Percentiles rank a stretch among this genome's conserved stretches.
These are phyloP conservation scores for Vollenhovia emeryi DNA, from an alignment of 1,140 invertebrate species.

Conservation along the genomic window DNA sequence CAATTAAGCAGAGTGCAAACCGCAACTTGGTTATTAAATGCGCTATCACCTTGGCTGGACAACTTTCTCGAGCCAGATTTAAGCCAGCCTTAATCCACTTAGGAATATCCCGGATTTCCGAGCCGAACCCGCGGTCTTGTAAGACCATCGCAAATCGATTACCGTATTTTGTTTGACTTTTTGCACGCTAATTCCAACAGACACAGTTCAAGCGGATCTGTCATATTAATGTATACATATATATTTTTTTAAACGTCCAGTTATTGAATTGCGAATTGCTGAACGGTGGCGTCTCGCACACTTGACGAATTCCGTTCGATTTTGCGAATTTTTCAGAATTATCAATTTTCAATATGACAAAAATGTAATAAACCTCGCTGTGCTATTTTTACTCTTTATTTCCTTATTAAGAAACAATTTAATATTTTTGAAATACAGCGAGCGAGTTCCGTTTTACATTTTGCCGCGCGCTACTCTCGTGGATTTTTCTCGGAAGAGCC, in stretches of 20 bases:
- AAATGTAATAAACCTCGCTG: constrained; percentile 3
- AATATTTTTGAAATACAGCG: not conserved
- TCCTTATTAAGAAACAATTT: not conserved
- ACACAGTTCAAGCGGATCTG: not conserved
- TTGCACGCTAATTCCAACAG: not conserved
- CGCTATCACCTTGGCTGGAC: constrained; percentile 5
- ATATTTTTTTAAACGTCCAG: not conserved
- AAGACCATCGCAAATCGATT: not conserved
- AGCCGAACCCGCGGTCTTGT: not conserved
- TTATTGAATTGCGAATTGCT: not conserved
- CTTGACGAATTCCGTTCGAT: not conserved
- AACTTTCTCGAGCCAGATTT: constrained; percentile 38
- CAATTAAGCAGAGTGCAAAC: constrained; percentile 10
- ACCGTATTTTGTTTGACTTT: not conserved
- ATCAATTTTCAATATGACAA: not conserved
- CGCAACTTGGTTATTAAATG: constrained; percentile 38
- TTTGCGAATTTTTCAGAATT: not conserved
- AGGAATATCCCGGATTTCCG: constrained; percentile 11
- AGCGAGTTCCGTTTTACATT: not conserved
- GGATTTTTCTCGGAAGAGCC: not conserved
- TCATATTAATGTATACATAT: no score
- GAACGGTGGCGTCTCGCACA: not conserved
- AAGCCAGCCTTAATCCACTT: constrained; percentile 42
- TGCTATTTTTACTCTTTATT: not conserved
- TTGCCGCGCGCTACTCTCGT: not conserved